Conservation (phyloP, 2,113 vertebrate genomes). For the Elanoides forficatus region DNA sequence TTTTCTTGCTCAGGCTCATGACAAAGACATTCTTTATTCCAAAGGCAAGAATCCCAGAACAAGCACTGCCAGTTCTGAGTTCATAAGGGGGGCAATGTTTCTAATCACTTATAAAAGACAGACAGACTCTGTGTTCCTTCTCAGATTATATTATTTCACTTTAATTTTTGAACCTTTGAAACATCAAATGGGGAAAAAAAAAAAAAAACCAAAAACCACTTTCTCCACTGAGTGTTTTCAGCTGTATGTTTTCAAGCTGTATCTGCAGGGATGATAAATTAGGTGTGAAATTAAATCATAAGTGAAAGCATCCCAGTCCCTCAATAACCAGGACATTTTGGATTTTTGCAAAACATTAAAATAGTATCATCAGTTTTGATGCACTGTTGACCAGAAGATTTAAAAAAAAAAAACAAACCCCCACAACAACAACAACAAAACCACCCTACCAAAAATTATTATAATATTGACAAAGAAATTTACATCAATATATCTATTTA, state of each 20-base stretch:
- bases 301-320: background rate
- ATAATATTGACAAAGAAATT: background rate
- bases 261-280: background rate
- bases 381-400: background rate
- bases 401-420: too few relatives aligned
- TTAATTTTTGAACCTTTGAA: background rate
- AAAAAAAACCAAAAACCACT: background rate
- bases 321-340: background rate
- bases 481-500: background rate
- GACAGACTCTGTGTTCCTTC: background rate
- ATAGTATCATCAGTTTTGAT: background rate
- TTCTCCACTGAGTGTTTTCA: background rate
- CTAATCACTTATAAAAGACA: background rate
- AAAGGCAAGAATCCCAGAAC: background rate
- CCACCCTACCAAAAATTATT: background rate
- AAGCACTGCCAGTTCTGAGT: background rate
- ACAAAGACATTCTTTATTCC: constrained; percentile 7
- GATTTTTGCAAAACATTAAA: background rate
- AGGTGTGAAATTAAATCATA: background rate
- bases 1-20: background rate
- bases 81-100: background rate
- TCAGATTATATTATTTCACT: background rate
- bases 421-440: background rate
- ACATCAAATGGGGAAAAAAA: background rate
- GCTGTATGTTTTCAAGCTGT: background rate